Conservation (phyloP, 2,888 invertebrate genomes). For the Agrypnus murinus region DNA sequence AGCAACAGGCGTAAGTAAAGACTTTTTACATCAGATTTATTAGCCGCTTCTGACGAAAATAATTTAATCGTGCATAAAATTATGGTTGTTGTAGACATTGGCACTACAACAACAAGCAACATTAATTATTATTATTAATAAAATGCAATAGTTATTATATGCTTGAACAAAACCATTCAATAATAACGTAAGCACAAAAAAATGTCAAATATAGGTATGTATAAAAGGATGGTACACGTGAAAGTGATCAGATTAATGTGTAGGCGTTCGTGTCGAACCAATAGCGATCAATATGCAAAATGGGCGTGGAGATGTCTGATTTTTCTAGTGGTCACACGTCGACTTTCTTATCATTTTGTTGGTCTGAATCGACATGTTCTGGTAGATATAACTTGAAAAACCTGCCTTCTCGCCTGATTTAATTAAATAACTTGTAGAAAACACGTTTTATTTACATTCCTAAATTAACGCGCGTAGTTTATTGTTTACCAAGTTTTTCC, state of each 20-base stretch:
- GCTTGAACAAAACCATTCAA: too few relatives aligned
- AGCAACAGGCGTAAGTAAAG: too few relatives aligned
- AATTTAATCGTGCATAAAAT: too few relatives aligned
- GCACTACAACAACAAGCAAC: too few relatives aligned
- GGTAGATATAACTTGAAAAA: slow-evolving; percentile 23
- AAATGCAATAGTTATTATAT: too few relatives aligned
- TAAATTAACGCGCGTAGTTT: slow-evolving; percentile 1
- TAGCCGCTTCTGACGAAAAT: too few relatives aligned
- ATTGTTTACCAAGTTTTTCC: slow-evolving; percentile 1
- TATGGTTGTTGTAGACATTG: too few relatives aligned
- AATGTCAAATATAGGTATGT: too few relatives aligned
- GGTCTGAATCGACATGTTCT: neutral
- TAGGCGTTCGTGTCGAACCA: slow-evolving; percentile 65
- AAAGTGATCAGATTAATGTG: slow-evolving; percentile 50
- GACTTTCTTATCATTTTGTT: slow-evolving; percentile 23
- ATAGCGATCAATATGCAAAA: slow-evolving; percentile 68
- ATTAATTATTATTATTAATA: too few relatives aligned
- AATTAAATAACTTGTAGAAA: slow-evolving; percentile 24
- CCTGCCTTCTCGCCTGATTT: slow-evolving; percentile 28
- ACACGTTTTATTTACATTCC: slow-evolving; percentile 29
- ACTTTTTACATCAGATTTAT: too few relatives aligned
- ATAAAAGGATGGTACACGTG: too few relatives aligned
- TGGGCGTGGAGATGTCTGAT: slow-evolving; percentile 66
- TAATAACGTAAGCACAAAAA: too few relatives aligned
- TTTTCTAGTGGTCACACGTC: slow-evolving; percentile 36